Evolutionary conservation across 2,113 vertebrate genomes (phyloP).

Genomic region (Pao palembangensis): DNA sequence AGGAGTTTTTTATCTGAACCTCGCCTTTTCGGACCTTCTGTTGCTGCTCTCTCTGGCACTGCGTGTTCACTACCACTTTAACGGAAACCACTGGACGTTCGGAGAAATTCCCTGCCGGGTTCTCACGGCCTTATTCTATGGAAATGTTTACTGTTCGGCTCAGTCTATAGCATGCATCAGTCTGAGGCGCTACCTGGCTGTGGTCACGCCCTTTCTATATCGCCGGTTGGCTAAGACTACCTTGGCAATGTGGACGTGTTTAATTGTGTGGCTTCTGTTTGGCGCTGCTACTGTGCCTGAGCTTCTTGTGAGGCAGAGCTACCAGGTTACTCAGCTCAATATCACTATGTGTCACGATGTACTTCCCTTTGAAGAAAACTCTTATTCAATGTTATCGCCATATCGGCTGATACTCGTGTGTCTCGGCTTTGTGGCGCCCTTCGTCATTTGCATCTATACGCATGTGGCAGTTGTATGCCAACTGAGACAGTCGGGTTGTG

Average conservation of each 20-base stretch:
- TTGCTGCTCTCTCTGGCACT: conserved; percentile 82
- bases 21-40: conserved; percentile 84
- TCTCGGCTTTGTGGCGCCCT: conserved; percentile 82
- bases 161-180: conserved; percentile 84
- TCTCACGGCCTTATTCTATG: conserved; percentile 81
- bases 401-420: conserved; percentile 78
- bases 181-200: conserved; percentile 84
- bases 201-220: conserved; percentile 87
- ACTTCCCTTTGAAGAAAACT: conserved; percentile 62
- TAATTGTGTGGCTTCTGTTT: conserved; percentile 76
- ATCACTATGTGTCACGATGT: conserved; percentile 85
- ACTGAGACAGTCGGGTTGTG: conserved; percentile 73
- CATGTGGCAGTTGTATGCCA: conserved; percentile 80
- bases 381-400: conserved; percentile 65
- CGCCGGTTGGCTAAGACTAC: conserved; percentile 74
- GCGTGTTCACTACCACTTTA: conserved; percentile 84
- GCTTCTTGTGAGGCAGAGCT: conserved; percentile 80
- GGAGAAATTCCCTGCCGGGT: conserved; percentile 82
- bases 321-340: conserved; percentile 50
- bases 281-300: conserved; percentile 80
- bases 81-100: conserved; percentile 86
- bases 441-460: conserved; percentile 77
- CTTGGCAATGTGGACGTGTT: conserved; percentile 63
- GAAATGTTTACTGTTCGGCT: conserved; percentile 89
- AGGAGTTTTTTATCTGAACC: conserved; percentile 80